phyloP scores from a whole-genome alignment of 1,140 invertebrate genomes.

The Aphelenchoides fujianensis region DNA sequence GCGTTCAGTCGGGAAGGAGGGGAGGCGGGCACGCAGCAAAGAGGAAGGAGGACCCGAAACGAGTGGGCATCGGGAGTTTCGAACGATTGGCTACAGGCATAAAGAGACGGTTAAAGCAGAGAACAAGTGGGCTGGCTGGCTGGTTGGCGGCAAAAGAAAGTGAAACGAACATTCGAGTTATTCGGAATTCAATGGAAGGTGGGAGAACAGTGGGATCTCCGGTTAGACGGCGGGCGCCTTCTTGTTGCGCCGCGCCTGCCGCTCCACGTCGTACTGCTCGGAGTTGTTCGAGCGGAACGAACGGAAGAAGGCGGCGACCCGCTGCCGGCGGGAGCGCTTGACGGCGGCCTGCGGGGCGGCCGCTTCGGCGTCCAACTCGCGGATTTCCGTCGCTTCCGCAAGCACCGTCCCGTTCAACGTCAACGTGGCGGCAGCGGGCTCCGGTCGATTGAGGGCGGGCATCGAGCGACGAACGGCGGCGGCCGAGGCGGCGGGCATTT shows the following conservation, averaged over 20 bases:
- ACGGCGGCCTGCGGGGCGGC: too few relatives aligned
- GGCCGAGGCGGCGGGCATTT: not conserved
- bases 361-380: not conserved
- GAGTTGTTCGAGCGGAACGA: conserved; percentile 10
- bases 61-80: not conserved
- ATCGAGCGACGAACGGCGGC: not conserved
- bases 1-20: too few relatives aligned
- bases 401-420: not conserved
- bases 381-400: not conserved
- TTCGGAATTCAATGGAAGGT: too few relatives aligned
- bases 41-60: too few relatives aligned
- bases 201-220: too few relatives aligned
- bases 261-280: not conserved
- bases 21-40: too few relatives aligned
- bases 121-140: not conserved
- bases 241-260: not conserved
- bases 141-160: not conserved
- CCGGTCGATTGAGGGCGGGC: not conserved
- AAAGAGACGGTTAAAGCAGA: not conserved
- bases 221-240: not conserved
- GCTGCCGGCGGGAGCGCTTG: not conserved
- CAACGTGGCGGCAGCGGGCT: not conserved
- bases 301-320: not conserved
- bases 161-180: not conserved
- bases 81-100: not conserved